These are phyloP conservation scores for Junco hyemalis DNA, from an alignment of 2,113 vertebrate genomes.

Conservation along the genomic window DNA sequence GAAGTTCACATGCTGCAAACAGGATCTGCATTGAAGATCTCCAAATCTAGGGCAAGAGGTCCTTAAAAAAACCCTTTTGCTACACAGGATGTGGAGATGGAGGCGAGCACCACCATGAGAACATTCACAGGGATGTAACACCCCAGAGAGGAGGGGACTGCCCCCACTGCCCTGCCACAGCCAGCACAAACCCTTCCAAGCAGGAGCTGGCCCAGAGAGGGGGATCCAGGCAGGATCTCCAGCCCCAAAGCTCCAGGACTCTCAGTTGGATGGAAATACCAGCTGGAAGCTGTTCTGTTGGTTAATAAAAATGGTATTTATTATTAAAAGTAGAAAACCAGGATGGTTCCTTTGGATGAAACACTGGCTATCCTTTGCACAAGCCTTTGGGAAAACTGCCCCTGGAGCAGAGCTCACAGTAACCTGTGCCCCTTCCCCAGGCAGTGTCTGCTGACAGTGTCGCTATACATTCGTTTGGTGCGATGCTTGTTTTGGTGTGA, in stretches of 20 bases:
- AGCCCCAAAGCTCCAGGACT: neutral
- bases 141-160: neutral
- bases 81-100: neutral
- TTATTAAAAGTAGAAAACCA: neutral
- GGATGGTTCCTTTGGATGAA: neutral
- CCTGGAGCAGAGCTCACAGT: neutral
- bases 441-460: neutral
- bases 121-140: accelerated
- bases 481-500: neutral
- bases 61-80: neutral
- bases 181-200: neutral
- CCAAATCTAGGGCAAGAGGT: neutral
- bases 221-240: neutral
- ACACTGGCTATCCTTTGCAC: neutral
- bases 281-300: neutral
- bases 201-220: neutral
- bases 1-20: conserved; percentile 18
- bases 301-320: neutral
- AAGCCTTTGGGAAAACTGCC: neutral
- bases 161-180: neutral
- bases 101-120: neutral
- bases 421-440: neutral
- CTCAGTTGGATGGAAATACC: accelerated
- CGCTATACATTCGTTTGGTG: conserved; percentile 4
- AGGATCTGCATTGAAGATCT: neutral